phyloP scores from a whole-genome alignment of 1,140 invertebrate species.

The Caenorhabditis inopinata region DNA sequence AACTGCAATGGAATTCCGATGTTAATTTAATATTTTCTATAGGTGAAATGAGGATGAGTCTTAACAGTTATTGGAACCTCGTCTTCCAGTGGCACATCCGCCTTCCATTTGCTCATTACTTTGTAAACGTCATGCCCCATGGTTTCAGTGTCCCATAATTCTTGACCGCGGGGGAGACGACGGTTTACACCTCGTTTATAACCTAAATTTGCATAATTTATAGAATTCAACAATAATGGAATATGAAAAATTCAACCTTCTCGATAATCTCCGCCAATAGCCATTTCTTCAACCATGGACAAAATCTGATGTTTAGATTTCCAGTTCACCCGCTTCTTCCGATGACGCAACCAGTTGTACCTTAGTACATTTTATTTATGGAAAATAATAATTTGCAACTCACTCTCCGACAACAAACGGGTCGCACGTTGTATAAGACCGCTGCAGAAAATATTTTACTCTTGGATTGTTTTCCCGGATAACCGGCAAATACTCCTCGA shows the following conservation, averaged over 20 bases:
- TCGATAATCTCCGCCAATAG: conserved; percentile 61
- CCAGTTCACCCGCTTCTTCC: conserved; percentile 52
- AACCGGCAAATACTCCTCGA: conserved; percentile 61
- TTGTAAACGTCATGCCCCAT: conserved; percentile 63
- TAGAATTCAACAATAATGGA: too few species aligned
- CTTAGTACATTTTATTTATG: conserved; percentile 36
- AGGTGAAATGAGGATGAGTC: conserved; percentile 49
- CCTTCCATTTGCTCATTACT: conserved; percentile 61
- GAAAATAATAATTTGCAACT: conserved; percentile 32
- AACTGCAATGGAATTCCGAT: neutral
- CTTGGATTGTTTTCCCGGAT: conserved; percentile 63
- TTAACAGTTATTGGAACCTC: conserved; percentile 22
- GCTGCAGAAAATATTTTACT: conserved; percentile 54
- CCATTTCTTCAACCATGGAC: conserved; percentile 60
- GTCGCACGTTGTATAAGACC: conserved; percentile 56
- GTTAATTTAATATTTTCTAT: conserved; percentile 46
- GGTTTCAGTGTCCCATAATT: conserved; percentile 61
- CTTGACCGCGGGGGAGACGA: conserved; percentile 56
- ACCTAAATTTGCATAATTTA: conserved; percentile 45
- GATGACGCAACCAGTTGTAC: conserved; percentile 52
- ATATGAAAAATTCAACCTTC: conserved; percentile 32
- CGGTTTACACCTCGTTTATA: conserved; percentile 56
- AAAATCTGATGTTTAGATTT: conserved; percentile 57
- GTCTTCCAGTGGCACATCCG: conserved; percentile 49
- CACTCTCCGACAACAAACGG: conserved; percentile 63